Base-by-base conservation (phyloP, 2,888 invertebrate species). In the Xestia rhomboidea region DNA sequence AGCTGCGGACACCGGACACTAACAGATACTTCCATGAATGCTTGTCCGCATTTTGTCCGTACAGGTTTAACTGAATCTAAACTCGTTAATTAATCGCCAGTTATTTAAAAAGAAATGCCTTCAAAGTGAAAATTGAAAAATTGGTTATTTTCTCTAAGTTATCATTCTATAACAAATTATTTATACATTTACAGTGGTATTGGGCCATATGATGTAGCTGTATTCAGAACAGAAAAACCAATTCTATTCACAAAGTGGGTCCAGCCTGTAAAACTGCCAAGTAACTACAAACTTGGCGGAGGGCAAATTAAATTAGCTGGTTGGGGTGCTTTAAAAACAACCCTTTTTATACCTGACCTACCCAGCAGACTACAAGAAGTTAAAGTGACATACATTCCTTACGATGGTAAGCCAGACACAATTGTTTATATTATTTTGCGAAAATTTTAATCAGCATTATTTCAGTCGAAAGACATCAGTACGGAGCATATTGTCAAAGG, bases 181-280 rank as follows among this genome's bases (percentile, higher is more conserved):
- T 68, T 79, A 0, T 5, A 18, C 0, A n/a, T 73, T 83, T 70
- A 24, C 77, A 83, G 80, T 68, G 95, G 93, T 2, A 94, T 97
- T 46, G 96, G 95, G 15, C 94, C 95, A 34, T 95, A 97, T 83
- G 97, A 97, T 87, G 96, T 97, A 73, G 97, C 97, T 8, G 89
- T 97, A 46, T 92, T 97, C 5, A 93, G 91, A 81, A 93, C 95
- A 30, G 88, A 83, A 49, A 85, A 85, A 7, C 92, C 94, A 4
- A 94, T 97, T 67, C 82, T 74, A 38, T 95, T 93, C 73, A 95
- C 94, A 18, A 92, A 93, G 49, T 92, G 92, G 82, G 92, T 97
- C 0, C 93, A 95, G 72, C 96, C 97, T 1, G 95, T 97, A 30
- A 90, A 90, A n/a, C 89, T 97, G 7, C 97, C 97, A 0, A 89